These are phyloP conservation scores for Aphelenchoides fujianensis DNA, from an alignment of 1,140 invertebrate genomes.

Conservation along the genomic window DNA sequence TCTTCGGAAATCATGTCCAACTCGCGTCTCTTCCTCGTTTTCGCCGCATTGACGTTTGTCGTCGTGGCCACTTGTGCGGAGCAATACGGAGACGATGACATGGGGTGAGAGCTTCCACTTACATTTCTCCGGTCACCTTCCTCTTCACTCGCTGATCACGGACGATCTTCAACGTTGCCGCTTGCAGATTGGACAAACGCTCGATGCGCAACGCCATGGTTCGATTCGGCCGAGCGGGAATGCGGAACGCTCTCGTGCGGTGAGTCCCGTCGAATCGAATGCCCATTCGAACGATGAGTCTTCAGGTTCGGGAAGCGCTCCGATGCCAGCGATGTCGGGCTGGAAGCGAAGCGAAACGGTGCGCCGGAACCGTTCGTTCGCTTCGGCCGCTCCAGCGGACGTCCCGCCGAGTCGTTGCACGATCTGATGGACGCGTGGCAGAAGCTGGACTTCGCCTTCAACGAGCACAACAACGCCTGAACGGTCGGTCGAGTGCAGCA, in stretches of 20 bases:
- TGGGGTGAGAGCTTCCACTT: neutral
- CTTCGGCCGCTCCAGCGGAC: neutral
- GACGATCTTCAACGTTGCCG: too few species aligned
- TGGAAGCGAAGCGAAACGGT: neutral
- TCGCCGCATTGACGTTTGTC: neutral
- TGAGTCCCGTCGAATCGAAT: neutral
- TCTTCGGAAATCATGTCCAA: neutral
- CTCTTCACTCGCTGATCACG: neutral
- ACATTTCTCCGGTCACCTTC: neutral
- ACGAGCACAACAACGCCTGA: neutral
- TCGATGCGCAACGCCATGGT: constrained; percentile 11
- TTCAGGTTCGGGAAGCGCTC: constrained; percentile 13
- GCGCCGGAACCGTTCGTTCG: constrained; percentile 11
- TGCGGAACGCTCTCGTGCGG: constrained; percentile 16
- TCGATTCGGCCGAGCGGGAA: constrained; percentile 1
- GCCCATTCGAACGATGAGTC: neutral
- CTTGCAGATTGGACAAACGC: constrained; percentile 5
- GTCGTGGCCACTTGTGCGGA: neutral
- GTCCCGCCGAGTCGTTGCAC: neutral
- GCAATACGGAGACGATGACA: constrained; percentile 6
- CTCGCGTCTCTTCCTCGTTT: neutral
- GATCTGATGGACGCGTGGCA: neutral
- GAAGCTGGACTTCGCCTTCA: neutral
- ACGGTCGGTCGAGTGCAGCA: neutral
- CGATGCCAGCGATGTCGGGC: neutral